Percentiles rank a stretch among this genome's conserved stretches.
phyloP scores from a whole-genome alignment of 2,797 vertebrate species.

The Phalanger gymnotis region DNA sequence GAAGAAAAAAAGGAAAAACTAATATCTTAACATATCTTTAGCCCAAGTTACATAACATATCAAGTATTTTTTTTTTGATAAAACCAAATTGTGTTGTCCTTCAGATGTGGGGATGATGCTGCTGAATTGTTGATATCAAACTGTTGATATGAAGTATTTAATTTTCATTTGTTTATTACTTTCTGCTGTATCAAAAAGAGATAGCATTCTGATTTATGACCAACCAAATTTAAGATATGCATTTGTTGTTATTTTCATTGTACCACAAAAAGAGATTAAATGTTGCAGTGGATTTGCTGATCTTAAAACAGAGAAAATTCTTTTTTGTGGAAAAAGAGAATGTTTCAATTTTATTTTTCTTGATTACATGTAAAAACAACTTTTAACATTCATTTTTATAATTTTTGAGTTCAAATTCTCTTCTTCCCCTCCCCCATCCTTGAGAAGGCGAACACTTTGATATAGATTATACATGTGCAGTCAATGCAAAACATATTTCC shows the following conservation, averaged over 20 bases:
- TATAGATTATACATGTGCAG: background rate
- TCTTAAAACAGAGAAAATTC: constrained; percentile 60
- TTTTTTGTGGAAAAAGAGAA: constrained; percentile 40
- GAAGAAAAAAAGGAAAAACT: constrained; percentile 72
- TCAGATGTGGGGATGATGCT: constrained; percentile 73
- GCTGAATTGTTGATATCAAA: constrained; percentile 77
- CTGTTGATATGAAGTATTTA: constrained; percentile 80
- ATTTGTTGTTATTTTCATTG: constrained; percentile 75
- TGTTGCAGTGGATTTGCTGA: constrained; percentile 67
- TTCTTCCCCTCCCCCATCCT: background rate
- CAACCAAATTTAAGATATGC: constrained; percentile 78
- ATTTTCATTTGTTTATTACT: constrained; percentile 84
- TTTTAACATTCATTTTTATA: background rate
- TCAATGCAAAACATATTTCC: background rate
- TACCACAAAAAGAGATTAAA: constrained; percentile 64
- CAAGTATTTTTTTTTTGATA: constrained; percentile 80
- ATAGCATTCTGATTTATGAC: constrained; percentile 62
- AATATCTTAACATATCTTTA: constrained; percentile 80
- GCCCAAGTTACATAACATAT: constrained; percentile 76
- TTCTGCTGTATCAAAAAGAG: constrained; percentile 79
- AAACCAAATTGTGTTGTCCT: constrained; percentile 68
- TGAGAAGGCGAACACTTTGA: background rate
- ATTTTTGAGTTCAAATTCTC: background rate
- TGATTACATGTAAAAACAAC: background rate
- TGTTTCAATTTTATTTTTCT: background rate